These are phyloP conservation scores for Sciaenops ocellatus DNA, from an alignment of 2,797 vertebrate genomes.

Conservation along the genomic window DNA sequence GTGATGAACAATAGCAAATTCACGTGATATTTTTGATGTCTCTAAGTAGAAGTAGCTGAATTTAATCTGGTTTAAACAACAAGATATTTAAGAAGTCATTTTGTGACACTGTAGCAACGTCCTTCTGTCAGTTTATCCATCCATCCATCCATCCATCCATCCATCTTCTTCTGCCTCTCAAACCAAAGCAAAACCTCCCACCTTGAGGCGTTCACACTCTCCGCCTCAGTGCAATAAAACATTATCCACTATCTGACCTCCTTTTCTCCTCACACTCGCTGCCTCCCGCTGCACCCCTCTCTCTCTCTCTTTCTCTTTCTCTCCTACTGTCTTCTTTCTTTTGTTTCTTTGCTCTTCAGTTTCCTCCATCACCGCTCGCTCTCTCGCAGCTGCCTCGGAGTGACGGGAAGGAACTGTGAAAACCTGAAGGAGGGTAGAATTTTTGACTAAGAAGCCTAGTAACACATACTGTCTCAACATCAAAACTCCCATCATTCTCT, in stretches of 20 bases:
- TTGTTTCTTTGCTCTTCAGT: constrained; percentile 13
- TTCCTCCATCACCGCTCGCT: constrained; percentile 44
- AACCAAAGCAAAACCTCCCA: constrained; percentile 33
- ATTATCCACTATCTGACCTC: constrained; percentile 68
- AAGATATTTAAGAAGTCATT: not conserved
- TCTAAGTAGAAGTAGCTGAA: not conserved
- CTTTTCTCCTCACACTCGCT: constrained; percentile 59
- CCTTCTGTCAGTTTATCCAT: constrained; percentile 10
- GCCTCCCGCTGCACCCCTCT: constrained; percentile 23
- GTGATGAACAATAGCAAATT: constrained; percentile 7
- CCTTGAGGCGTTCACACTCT: constrained; percentile 49
- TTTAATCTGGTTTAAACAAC: constrained; percentile 8
- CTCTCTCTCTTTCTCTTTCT: constrained; percentile 12
- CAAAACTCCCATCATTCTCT: constrained; percentile 65
- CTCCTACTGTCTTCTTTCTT: constrained; percentile 23
- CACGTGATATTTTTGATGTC: not conserved
- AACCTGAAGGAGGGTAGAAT: constrained; percentile 56
- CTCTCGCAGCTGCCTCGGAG: constrained; percentile 47
- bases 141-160: not conserved
- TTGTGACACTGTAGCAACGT: not conserved
- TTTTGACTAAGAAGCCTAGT: constrained; percentile 49
- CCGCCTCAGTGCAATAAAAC: constrained; percentile 53
- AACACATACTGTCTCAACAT: constrained; percentile 48
- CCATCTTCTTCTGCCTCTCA: constrained; percentile 33
- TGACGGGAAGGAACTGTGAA: constrained; percentile 57